phyloP scores from a whole-genome alignment of 1,140 invertebrate genomes.

The Paralvinella palmiformis region DNA sequence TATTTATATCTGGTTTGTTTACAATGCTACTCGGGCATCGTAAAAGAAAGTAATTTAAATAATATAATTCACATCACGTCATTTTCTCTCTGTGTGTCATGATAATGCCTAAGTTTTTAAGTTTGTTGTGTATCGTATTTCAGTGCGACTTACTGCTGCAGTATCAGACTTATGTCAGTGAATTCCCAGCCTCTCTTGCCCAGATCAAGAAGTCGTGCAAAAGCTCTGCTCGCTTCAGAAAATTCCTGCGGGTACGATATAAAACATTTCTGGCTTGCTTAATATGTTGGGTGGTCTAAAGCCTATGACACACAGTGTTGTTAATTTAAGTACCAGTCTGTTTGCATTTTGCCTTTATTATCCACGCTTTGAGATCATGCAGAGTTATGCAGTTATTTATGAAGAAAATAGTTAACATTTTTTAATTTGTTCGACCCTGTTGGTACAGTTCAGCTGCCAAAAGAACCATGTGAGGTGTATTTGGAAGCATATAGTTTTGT shows the following conservation, averaged over 20 bases:
- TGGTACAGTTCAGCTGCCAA: too few species aligned
- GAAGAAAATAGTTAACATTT: too few species aligned
- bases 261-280: too few species aligned
- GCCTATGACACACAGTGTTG: too few species aligned
- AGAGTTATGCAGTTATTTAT: too few species aligned
- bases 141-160: slow-evolving; percentile 16
- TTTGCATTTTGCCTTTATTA: too few species aligned
- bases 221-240: background rate
- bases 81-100: background rate
- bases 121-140: background rate
- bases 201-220: slow-evolving; percentile 11
- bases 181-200: slow-evolving; percentile 5
- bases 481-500: too few species aligned
- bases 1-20: background rate
- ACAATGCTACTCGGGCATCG: background rate
- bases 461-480: too few species aligned
- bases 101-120: slow-evolving; percentile 8
- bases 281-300: too few species aligned
- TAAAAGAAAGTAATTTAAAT: background rate
- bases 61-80: background rate
- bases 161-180: slow-evolving; percentile 18
- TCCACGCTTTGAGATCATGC: too few species aligned
- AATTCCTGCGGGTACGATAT: background rate
- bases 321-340: too few species aligned
- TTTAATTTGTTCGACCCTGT: too few species aligned